phyloP scores from a whole-genome alignment of 2,888 invertebrate genomes.

The Arge pagana region DNA sequence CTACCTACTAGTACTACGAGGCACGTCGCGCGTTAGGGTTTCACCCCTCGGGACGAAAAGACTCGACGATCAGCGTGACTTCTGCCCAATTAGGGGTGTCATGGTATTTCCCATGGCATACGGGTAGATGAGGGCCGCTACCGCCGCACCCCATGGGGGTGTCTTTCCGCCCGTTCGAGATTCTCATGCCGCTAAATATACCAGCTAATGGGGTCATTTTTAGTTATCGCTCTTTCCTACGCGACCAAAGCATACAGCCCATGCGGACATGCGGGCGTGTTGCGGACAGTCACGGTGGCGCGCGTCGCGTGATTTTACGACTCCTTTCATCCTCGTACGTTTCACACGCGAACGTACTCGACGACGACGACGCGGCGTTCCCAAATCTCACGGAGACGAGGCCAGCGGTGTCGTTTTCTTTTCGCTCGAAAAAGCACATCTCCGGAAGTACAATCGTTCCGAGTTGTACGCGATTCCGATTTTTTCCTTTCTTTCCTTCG shows the following conservation, averaged over 20 bases:
- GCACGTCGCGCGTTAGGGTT: neutral
- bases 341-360: no score
- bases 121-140: constrained; percentile 32
- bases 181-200: constrained; percentile 48
- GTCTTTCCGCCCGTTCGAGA: constrained; percentile 43
- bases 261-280: neutral
- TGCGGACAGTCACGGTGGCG: no score
- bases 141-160: constrained; percentile 37
- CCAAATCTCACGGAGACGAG: no score
- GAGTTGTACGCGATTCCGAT: no score
- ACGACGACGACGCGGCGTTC: no score
- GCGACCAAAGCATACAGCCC: neutral
- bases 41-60: neutral
- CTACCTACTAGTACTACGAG: no score
- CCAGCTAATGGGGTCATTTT: constrained; percentile 36
- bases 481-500: no score
- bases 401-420: no score
- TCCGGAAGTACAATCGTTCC: no score
- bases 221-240: constrained; percentile 34
- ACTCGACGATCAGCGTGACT: constrained; percentile 22
- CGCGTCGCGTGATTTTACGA: no score
- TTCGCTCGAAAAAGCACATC: no score
- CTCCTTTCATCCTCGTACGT: no score
- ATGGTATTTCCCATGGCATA: constrained; percentile 39
- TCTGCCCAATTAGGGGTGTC: constrained; percentile 40